Evolutionary conservation across 1,140 invertebrate genomes (phyloP).

Genomic region (Saccostrea echinata): DNA sequence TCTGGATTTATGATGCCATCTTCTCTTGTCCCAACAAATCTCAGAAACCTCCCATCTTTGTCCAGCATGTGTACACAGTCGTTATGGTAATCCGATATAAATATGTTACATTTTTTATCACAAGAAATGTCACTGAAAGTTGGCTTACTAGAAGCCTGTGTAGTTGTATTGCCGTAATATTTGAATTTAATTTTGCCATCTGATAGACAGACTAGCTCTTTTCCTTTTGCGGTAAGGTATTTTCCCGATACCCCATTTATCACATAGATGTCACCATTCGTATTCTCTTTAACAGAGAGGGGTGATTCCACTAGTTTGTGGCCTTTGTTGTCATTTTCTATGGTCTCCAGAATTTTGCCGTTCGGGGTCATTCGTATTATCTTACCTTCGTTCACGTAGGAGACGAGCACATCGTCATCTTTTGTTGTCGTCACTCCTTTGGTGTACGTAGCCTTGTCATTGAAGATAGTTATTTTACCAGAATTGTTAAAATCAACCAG

Average conservation of each 20-base stretch:
- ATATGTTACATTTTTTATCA: slow-evolving; percentile 1
- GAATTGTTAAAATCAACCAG: slow-evolving; percentile 8
- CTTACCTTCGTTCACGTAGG: not conserved
- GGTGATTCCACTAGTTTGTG: not conserved
- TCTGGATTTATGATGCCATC: not conserved
- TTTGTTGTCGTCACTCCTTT: not conserved
- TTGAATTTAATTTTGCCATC: slow-evolving; percentile 6
- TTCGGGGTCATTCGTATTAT: not conserved
- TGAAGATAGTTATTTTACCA: not conserved
- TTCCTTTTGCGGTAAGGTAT: not conserved
- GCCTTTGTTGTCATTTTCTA: not conserved
- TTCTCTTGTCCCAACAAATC: not conserved
- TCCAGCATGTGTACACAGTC: not conserved
- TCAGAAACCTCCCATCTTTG: slow-evolving; percentile 1
- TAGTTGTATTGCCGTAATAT: not conserved
- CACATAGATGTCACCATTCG: not conserved
- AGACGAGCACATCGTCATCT: not conserved
- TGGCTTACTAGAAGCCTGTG: not conserved
- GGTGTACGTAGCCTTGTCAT: not conserved
- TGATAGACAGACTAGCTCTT: not conserved
- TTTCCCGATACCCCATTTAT: not conserved
- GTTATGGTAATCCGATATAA: slow-evolving; percentile 5
- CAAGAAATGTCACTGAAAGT: not conserved
- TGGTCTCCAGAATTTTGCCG: not conserved
- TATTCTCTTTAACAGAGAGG: not conserved